Evolutionary conservation across 2,888 invertebrate species (phyloP), one percentile per base, ranked within the genome.

Genomic region (Epirrhoe tristata): DNA sequence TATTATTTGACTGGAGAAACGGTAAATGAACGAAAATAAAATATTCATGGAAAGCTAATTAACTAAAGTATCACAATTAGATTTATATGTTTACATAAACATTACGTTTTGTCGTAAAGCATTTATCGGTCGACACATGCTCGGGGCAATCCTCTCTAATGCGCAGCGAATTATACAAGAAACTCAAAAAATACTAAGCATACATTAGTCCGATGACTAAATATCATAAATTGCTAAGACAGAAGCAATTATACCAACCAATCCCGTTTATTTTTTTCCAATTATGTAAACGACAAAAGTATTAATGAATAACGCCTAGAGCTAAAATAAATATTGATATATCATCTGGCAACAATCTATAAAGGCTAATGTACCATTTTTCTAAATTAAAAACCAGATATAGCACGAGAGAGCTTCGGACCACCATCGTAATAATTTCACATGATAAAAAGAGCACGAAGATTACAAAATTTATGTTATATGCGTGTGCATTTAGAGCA

Each of bases 401-500:
- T 81, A 84, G 84, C 85, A 87, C 85, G 74, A 70, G 74, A 72
- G 76, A 74, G 73, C 77, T 71, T 66, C 77, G 84, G 92, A 93
- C 93, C 92, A 93, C 93, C 93, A 79, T 82, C 83, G 85, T 87
- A 89, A 93, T 89, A 84, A 91, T 92, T 91, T 87, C 87, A 85
- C 81, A 86, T 82, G 84, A 84, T 87, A 93, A 92, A 93, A 92
- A 88, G 87, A 92, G 83, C 87, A 89, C 82, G 75, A 77, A 79
- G 84, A 85, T 86, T 82, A 85, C 83, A 81, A 84, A 90, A 91
- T 92, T 88, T 92, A 92, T 92, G 91, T 88, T 90, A 88, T 89
- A 90, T 88, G 90, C 90, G 90, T 88, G 90, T 86, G 85, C 90
- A 90, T 93, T 92, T 90, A 89, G 92, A 91, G 88, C 85, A 89